A percentile compares a stretch with the other conserved stretches of the same genome.
phyloP scores from a whole-genome alignment of 2,113 vertebrate genomes.

The Numida meleagris region DNA sequence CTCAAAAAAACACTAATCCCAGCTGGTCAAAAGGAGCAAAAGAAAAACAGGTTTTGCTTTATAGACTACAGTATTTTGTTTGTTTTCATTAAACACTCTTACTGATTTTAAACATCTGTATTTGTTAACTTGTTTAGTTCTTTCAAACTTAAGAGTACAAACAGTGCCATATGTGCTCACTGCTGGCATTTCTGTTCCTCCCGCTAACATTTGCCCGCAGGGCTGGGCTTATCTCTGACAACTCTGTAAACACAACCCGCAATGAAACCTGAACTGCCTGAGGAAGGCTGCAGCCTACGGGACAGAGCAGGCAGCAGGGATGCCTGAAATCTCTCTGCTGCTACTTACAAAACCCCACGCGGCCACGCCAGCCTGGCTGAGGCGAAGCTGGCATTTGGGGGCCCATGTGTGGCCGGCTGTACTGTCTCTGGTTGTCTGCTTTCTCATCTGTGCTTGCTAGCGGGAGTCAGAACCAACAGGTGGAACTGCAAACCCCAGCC shows the following conservation, averaged over 20 bases:
- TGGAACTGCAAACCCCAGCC: not conserved
- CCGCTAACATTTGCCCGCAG: conserved; percentile 10
- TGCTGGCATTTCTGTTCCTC: conserved; percentile 58
- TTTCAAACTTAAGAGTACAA: conserved; percentile 69
- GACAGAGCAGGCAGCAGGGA: not conserved
- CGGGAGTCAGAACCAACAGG: not conserved
- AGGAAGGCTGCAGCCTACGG: not conserved
- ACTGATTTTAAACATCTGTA: conserved; percentile 77
- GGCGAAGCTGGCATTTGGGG: not conserved
- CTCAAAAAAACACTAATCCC: conserved; percentile 65
- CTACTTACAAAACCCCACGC: rapidly evolving
- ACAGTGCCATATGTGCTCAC: conserved; percentile 73
- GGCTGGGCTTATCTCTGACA: conserved; percentile 40
- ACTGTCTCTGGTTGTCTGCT: not conserved
- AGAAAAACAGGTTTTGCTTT: conserved; percentile 71
- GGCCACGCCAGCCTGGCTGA: rapidly evolving
- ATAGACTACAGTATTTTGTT: conserved; percentile 70
- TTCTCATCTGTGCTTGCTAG: not conserved
- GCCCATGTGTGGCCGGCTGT: not conserved
- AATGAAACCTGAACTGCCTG: conserved; percentile 1
- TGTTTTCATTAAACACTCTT: conserved; percentile 77
- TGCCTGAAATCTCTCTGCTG: not conserved
- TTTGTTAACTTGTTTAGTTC: conserved; percentile 70
- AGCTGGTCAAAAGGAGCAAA: conserved; percentile 69
- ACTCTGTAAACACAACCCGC: not conserved